Base-by-base conservation (phyloP, 2,113 vertebrate species). In the Pachycephala philippinensis region DNA sequence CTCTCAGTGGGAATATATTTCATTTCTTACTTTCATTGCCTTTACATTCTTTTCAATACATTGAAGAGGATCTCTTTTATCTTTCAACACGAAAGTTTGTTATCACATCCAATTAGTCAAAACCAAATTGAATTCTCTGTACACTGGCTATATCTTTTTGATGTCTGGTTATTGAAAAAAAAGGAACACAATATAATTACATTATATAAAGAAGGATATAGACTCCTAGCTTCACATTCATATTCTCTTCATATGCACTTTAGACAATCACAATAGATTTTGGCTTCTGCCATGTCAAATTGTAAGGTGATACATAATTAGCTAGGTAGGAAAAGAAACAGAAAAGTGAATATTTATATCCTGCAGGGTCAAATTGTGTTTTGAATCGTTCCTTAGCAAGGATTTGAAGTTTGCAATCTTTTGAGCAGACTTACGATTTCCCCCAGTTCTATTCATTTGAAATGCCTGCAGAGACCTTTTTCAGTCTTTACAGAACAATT, bases 281-380 rank as follows among this genome's bases (percentile, higher is more conserved):
- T 80, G 86, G 33, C 45, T 86, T 79, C 77, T 89, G 37, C 44
- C 59, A 49, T 60, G 44, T 86, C 61, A 82, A 87, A 78, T 59
- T 90, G 39, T 70, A 93, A 94, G 27, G 60, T 87, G 72, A 92
- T 72, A 61, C 44, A 65, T 93, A 96, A 93, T 93, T 95, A 95
- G 74, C 47, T 53, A 93, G 77, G 88, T 56, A 91, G 31, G 57
- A 96, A 75, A 82, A 66, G 24, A 71, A 89, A 77, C 60, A 80
- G 65, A 87, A 96, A 89, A 64, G 28, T 61, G 81, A 89, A 52
- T 94, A 96, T 94, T 95, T 89, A 87, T 80, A 89, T 61, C 54
- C 45, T 94, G 61, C 66, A 77, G 68, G 60, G 79, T 90, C 65
- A 95, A 69, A 60, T 27, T 13, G 18, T 69, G 64, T 85, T 91